These are phyloP conservation scores for Pongo abelii DNA, from an alignment of 2,113 vertebrate genomes.

Conservation along the genomic window DNA sequence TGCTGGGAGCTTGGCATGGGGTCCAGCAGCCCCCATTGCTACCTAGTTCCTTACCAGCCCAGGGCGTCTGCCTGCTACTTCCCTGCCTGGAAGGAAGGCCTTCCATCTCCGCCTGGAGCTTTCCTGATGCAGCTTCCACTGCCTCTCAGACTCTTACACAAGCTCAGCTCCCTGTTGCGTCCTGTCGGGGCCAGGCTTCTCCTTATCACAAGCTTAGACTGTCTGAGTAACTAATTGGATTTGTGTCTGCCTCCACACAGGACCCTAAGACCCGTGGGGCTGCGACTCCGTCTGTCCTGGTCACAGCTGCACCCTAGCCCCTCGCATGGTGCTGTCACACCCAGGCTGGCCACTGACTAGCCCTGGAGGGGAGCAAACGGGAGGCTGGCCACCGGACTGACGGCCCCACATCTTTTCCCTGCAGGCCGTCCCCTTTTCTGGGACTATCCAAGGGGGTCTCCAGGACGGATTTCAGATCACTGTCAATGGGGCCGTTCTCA, in stretches of 20 bases:
- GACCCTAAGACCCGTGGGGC: not conserved
- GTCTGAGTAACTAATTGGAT: no score
- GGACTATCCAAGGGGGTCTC: constrained; percentile 85
- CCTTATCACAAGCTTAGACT: not conserved
- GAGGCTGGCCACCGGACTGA: not conserved
- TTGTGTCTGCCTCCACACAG: accelerated
- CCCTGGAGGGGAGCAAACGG: accelerated
- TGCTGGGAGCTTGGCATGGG: not conserved
- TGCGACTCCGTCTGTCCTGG: not conserved
- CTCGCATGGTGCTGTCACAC: not conserved
- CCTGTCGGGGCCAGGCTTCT: not conserved
- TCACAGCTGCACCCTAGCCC: not conserved
- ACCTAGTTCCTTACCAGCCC: not conserved
- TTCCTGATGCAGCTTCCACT: not conserved
- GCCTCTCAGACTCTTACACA: not conserved
- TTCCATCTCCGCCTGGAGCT: not conserved
- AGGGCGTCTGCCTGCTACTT: not conserved
- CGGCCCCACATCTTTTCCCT: not conserved
- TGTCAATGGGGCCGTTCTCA: constrained; percentile 81
- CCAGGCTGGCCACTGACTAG: not conserved
- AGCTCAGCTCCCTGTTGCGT: not conserved
- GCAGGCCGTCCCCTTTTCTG: constrained; percentile 83
- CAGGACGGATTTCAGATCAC: constrained; percentile 83
- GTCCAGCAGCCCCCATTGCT: not conserved
- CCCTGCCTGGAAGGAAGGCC: not conserved